Conservation (phyloP, 1,140 invertebrate genomes). For the Nixonia krombeini region DNA sequence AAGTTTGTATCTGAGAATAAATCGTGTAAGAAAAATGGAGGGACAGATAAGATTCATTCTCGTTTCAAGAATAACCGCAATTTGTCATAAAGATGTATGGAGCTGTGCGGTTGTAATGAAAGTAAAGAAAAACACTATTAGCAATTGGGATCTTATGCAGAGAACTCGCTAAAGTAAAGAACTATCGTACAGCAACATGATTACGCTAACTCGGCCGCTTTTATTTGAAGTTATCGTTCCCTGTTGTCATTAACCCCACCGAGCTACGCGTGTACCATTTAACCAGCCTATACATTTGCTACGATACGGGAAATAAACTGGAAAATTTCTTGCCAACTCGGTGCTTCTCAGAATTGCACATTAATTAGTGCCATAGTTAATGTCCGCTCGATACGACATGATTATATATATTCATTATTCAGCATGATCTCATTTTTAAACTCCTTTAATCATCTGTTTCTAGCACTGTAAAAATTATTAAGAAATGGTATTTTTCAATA, state of each 20-base stretch:
- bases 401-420: no score
- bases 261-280: conserved; percentile 15
- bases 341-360: neutral
- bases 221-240: conserved; percentile 34
- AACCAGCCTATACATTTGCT: conserved; percentile 30
- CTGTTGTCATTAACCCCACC: conserved; percentile 21
- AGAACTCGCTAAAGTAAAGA: neutral
- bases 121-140: neutral
- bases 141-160: conserved; percentile 7
- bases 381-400: no score
- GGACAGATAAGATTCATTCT: neutral
- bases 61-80: neutral
- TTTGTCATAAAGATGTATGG: neutral
- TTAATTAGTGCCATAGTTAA: neutral
- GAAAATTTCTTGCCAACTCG: conserved; percentile 13
- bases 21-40: neutral
- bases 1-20: no score
- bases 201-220: conserved; percentile 33
- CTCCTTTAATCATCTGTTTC: no score
- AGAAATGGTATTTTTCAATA: no score
- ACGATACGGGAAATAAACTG: conserved; percentile 19
- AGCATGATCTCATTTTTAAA: no score
- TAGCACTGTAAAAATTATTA: no score
- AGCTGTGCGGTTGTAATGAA: neutral
- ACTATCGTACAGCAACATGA: conserved; percentile 23